These are phyloP conservation scores for Coremacera marginata DNA, from an alignment of 2,888 invertebrate genomes.

Conservation along the genomic window DNA sequence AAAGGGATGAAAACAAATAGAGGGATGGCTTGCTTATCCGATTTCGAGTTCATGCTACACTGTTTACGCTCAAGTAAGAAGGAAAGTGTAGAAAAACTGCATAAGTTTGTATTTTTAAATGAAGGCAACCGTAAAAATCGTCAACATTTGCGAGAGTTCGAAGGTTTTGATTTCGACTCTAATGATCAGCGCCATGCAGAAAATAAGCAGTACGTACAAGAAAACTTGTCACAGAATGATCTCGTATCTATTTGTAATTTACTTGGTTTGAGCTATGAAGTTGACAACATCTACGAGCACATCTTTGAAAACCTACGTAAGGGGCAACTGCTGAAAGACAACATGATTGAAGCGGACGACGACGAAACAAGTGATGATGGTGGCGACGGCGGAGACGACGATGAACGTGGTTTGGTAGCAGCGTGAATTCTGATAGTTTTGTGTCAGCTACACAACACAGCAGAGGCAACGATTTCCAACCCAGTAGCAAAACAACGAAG, in stretches of 20 bases:
- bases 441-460: slow-evolving; percentile 15
- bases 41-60: too few species aligned
- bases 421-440: not conserved
- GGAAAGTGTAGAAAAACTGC: slow-evolving; percentile 1
- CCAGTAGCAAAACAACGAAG: slow-evolving; percentile 1
- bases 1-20: too few species aligned
- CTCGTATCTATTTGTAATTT: slow-evolving; percentile 31
- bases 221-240: slow-evolving; percentile 17
- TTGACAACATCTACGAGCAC: slow-evolving; percentile 20
- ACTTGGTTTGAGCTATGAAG: slow-evolving; percentile 16
- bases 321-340: slow-evolving; percentile 1
- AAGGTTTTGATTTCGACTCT: slow-evolving; percentile 31
- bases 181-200: not conserved
- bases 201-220: slow-evolving; percentile 21
- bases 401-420: not conserved
- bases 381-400: not conserved
- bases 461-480: not conserved
- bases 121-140: slow-evolving; percentile 40
- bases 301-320: slow-evolving; percentile 36
- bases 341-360: not conserved
- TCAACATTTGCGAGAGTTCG: slow-evolving; percentile 28
- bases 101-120: slow-evolving; percentile 32
- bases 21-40: too few species aligned
- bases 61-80: not conserved
- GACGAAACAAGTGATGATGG: slow-evolving; percentile 8